phyloP scores from a whole-genome alignment of 2,797 vertebrate species.

The Iguana delicatissima region DNA sequence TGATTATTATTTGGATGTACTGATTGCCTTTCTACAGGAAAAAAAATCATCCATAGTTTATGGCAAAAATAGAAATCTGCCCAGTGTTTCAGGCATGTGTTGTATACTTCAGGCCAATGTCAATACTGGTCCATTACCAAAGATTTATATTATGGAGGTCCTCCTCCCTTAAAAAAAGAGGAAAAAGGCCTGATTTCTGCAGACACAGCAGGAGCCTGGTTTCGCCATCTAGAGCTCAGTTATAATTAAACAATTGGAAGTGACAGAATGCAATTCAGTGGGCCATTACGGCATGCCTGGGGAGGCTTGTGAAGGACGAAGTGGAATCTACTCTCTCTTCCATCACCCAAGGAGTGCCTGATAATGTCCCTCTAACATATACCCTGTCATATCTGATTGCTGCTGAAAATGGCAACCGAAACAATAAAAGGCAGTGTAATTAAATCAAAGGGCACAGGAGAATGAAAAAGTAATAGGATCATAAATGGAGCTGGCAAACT shows the following conservation, averaged over 20 bases:
- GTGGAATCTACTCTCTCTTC: neutral
- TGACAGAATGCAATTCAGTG: neutral
- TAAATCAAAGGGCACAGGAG: slow-evolving; percentile 27
- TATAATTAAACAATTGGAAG: slow-evolving; percentile 32
- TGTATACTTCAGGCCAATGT: neutral
- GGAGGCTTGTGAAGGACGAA: neutral
- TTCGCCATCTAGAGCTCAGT: neutral
- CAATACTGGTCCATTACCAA: neutral
- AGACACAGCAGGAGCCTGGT: neutral
- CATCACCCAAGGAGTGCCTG: neutral
- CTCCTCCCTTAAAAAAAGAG: neutral
- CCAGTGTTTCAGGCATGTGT: neutral
- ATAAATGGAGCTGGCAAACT: slow-evolving; percentile 33
- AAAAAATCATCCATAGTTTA: too few relatives aligned
- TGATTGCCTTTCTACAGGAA: neutral
- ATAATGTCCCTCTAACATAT: neutral
- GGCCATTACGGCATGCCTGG: neutral
- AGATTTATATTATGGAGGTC: neutral
- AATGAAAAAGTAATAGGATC: slow-evolving; percentile 20
- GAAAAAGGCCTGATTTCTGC: neutral
- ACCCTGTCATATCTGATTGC: slow-evolving; percentile 20
- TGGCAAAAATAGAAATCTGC: neutral
- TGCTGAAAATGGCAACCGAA: slow-evolving; percentile 20
- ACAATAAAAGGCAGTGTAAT: neutral
- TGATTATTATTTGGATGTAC: slow-evolving; percentile 6